Base-by-base conservation (phyloP, 2,113 vertebrate species). In the Dryoscopus gambensis region DNA sequence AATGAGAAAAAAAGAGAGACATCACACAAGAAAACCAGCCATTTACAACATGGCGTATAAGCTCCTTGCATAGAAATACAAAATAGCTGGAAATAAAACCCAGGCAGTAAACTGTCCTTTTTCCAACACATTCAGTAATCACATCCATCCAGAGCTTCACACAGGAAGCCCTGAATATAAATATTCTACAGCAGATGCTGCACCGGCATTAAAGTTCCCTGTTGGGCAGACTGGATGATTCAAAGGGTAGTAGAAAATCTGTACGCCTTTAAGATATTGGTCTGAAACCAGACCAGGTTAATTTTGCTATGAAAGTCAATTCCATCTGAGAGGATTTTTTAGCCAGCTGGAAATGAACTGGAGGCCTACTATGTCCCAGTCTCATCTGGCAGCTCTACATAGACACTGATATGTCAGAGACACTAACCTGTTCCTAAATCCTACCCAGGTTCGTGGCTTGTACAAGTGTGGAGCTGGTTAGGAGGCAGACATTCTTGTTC, bases 21-120 rank as follows among this genome's bases (percentile, higher is more conserved):
- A 96, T 97, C 95, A 92, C 71, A 96, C 87, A 95, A 96, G 94
- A 95, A 96, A 97, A 95, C 85, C 92, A 97, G 95, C 85, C 95
- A 22, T 96, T 97, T 97, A 96, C 91, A 97, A 95, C 87, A 87
- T 94, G 95, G 93, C 91, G 94, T 95, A 89, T 90, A 95, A 97
- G 90, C 84, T 92, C 55, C 95, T 96, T 94, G 91, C 95, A 97
- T 50, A 91, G 91, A 97, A 95, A 95, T 71, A 96, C 79, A 91
- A 95, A 95, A 96, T 97, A 96, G 95, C 93, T 96, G 90, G 79
- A 96, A 96, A 97, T 93, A 96, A 97, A 96, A 96, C 63, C 65
- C 91, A 91, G 79, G 87, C 94, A 91, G 55, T 90, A 91, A 96
- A 95, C 89, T 94, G 90, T 95, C 95, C 86, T 89, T 96, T 95